These are phyloP conservation scores for Spodoptera frugiperda DNA, from an alignment of 1,140 invertebrate genomes.

Conservation along the genomic window DNA sequence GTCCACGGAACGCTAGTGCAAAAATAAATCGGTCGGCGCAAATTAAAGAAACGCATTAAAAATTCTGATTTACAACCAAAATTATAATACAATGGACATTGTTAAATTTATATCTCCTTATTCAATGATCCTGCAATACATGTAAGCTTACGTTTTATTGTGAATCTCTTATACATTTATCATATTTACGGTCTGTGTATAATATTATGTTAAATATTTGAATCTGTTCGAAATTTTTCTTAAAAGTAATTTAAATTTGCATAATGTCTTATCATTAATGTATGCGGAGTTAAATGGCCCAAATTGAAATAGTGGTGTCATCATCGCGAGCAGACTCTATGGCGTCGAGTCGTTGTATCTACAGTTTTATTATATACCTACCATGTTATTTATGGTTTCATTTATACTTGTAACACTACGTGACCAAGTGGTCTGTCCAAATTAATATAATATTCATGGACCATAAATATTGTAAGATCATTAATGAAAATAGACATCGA, in stretches of 20 bases:
- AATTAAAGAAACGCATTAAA: slow-evolving; percentile 72
- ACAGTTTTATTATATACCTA: slow-evolving; percentile 54
- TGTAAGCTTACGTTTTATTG: slow-evolving; percentile 54
- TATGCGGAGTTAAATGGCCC: slow-evolving; percentile 57
- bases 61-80: slow-evolving; percentile 72
- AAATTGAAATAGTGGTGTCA: slow-evolving; percentile 57
- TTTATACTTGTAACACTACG: slow-evolving; percentile 48
- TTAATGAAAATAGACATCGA: slow-evolving; percentile 29
- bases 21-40: slow-evolving; percentile 62
- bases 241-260: slow-evolving; percentile 56
- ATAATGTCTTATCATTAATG: slow-evolving; percentile 59
- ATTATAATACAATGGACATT: slow-evolving; percentile 71
- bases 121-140: slow-evolving; percentile 62
- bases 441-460: slow-evolving; percentile 50
- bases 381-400: slow-evolving; percentile 51
- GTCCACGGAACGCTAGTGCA: slow-evolving; percentile 58
- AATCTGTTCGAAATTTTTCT: slow-evolving; percentile 41
- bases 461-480: slow-evolving; percentile 45
- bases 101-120: slow-evolving; percentile 67
- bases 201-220: slow-evolving; percentile 45
- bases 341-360: slow-evolving; percentile 60
- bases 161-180: slow-evolving; percentile 52
- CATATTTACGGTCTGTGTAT: slow-evolving; percentile 42
- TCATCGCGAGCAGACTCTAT: slow-evolving; percentile 62
- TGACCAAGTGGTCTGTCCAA: slow-evolving; percentile 49